Percentiles rank a stretch among this genome's conserved stretches.
These are phyloP conservation scores for Formica exsecta DNA, from an alignment of 1,140 invertebrate species.

Conservation along the genomic window DNA sequence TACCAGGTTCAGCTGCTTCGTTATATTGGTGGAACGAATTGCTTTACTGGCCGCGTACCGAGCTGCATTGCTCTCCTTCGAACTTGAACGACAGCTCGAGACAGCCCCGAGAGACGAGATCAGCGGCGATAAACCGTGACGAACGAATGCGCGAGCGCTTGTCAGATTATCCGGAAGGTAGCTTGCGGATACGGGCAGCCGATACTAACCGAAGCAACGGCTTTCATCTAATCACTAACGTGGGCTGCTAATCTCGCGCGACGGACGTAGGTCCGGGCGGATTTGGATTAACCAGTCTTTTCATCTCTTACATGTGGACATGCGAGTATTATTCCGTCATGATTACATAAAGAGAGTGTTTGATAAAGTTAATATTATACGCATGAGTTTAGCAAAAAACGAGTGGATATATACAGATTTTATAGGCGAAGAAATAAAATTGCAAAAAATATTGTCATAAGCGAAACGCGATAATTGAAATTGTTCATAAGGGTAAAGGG, in stretches of 20 bases:
- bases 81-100: conserved; percentile 63
- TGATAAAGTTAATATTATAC: conserved; percentile 13
- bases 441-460: conserved; percentile 26
- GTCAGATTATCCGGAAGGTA: conserved; percentile 70
- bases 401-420: conserved; percentile 18
- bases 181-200: conserved; percentile 54
- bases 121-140: conserved; percentile 62
- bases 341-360: neutral
- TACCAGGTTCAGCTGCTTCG: conserved; percentile 37
- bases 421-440: conserved; percentile 25
- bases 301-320: neutral
- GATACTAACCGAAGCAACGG: conserved; percentile 57
- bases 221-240: conserved; percentile 52
- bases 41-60: conserved; percentile 45
- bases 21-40: conserved; percentile 70
- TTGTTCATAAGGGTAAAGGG: conserved; percentile 31
- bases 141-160: conserved; percentile 61
- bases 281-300: conserved; percentile 46
- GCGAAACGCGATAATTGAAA: conserved; percentile 47
- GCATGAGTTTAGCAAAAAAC: conserved; percentile 11
- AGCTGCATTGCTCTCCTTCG: conserved; percentile 45
- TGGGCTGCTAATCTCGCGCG: conserved; percentile 57
- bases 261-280: conserved; percentile 40
- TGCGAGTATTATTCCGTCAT: neutral
- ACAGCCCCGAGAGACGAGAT: conserved; percentile 60